These are phyloP conservation scores for Idris sp. DNA, from an alignment of 1,140 invertebrate genomes.

Conservation along the genomic window DNA sequence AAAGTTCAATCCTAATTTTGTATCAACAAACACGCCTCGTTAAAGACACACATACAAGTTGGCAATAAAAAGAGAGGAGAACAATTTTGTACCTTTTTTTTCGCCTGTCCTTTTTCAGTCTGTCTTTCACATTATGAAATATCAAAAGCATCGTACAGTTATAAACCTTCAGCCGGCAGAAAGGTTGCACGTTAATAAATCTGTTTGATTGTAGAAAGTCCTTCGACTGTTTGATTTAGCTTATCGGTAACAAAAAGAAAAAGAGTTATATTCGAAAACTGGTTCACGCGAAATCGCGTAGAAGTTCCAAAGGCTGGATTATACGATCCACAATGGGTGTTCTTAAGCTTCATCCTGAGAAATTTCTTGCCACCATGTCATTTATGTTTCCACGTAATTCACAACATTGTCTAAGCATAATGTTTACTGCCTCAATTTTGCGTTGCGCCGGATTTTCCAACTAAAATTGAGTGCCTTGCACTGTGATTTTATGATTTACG, in stretches of 20 bases:
- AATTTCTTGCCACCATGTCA: slow-evolving; percentile 74
- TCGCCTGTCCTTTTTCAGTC: slow-evolving; percentile 30
- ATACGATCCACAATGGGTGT: slow-evolving; percentile 35
- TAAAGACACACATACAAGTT: background rate
- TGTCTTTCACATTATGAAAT: slow-evolving; percentile 52
- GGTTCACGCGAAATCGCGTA: slow-evolving; percentile 14
- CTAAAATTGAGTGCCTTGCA: slow-evolving; percentile 3
- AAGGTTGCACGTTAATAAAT: slow-evolving; percentile 75
- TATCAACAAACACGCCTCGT: slow-evolving; percentile 33
- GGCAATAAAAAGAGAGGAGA: too few species aligned
- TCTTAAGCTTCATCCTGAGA: slow-evolving; percentile 67
- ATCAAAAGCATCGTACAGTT: slow-evolving; percentile 53
- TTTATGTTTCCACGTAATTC: slow-evolving; percentile 76
- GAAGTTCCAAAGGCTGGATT: slow-evolving; percentile 26
- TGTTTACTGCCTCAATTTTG: slow-evolving; percentile 73
- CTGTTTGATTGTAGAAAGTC: slow-evolving; percentile 77
- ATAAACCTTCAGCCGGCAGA: slow-evolving; percentile 64
- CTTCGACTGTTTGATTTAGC: slow-evolving; percentile 72
- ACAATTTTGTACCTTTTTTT: too few species aligned
- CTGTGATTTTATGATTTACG: background rate
- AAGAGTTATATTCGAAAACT: slow-evolving; percentile 49
- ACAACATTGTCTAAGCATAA: slow-evolving; percentile 72
- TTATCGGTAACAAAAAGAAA: slow-evolving; percentile 46
- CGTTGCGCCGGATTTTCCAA: slow-evolving; percentile 9
- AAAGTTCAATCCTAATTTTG: slow-evolving; percentile 42